phyloP scores from a whole-genome alignment of 2,113 vertebrate species.

The Morone saxatilis region DNA sequence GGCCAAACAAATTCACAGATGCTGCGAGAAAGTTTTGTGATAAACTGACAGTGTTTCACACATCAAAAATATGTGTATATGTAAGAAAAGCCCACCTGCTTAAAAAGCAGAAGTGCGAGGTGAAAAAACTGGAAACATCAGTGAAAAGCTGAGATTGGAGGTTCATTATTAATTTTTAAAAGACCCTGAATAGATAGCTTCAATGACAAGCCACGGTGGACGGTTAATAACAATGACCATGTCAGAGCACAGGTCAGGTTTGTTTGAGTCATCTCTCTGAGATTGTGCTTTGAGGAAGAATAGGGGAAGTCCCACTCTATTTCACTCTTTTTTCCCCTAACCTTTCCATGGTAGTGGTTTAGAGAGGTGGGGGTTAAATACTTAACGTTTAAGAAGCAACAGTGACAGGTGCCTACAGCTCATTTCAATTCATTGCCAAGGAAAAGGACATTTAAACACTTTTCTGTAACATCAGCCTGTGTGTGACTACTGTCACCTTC shows the following conservation, averaged over 20 bases:
- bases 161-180: slow-evolving; percentile 44
- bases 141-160: slow-evolving; percentile 43
- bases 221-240: slow-evolving; percentile 21
- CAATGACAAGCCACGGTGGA: slow-evolving; percentile 11
- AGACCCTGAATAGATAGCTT: slow-evolving; percentile 11
- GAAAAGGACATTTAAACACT: neutral
- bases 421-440: neutral
- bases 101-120: slow-evolving; percentile 8
- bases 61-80: slow-evolving; percentile 3
- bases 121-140: neutral
- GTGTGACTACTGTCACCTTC: neutral
- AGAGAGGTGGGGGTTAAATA: neutral
- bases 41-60: neutral
- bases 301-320: neutral
- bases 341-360: slow-evolving; percentile 22
- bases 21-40: neutral
- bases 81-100: neutral
- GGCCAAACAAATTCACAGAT: slow-evolving; percentile 15
- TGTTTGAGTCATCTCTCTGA: neutral
- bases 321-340: slow-evolving; percentile 9
- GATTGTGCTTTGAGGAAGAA: neutral
- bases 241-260: neutral
- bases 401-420: neutral
- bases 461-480: neutral
- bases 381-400: neutral